These are phyloP conservation scores for Pseudopodoces humilis DNA, from an alignment of 2,113 vertebrate species.

Conservation along the genomic window DNA sequence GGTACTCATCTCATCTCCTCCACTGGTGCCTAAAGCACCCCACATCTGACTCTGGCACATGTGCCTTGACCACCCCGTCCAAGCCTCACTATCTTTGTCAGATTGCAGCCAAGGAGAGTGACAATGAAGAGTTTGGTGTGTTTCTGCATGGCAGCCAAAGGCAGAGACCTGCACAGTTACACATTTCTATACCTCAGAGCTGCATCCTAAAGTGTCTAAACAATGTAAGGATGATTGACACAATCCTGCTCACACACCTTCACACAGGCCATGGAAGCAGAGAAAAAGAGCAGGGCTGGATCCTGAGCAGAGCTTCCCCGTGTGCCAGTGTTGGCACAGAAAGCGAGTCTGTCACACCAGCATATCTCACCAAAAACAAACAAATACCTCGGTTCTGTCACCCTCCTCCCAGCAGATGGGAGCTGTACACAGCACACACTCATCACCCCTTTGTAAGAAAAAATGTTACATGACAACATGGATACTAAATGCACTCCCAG, in stretches of 20 bases:
- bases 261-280: background rate
- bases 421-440: background rate
- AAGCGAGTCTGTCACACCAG: background rate
- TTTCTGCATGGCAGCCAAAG: background rate
- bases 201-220: background rate
- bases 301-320: background rate
- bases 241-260: background rate
- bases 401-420: constrained; percentile 14
- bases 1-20: background rate
- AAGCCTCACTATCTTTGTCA: background rate
- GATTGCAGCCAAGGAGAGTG: background rate
- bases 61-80: background rate
- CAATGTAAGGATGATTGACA: background rate
- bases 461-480: background rate
- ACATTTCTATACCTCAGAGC: background rate
- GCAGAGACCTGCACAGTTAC: background rate
- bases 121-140: background rate
- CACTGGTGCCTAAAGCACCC: background rate
- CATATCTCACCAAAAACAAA: constrained; percentile 17
- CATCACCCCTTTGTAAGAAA: background rate
- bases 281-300: background rate
- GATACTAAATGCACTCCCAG: background rate
- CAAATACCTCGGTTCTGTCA: background rate
- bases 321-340: background rate
- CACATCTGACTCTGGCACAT: background rate